Evolutionary conservation across 2,113 vertebrate species (phyloP).

Genomic region (Lota lota): DNA sequence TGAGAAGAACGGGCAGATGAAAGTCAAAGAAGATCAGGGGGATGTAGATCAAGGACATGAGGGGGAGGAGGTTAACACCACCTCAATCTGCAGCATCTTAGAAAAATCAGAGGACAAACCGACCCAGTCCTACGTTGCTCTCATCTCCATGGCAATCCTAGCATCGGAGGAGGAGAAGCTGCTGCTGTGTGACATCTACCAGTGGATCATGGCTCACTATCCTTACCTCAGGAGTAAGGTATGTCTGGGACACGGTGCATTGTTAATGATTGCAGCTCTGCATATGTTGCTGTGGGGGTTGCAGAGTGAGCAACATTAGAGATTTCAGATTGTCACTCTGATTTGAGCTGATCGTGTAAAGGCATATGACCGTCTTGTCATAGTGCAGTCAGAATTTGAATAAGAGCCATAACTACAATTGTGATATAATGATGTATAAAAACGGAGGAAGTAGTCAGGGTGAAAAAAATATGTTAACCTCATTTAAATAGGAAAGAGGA

Average conservation of each 20-base stretch:
- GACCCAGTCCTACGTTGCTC: conserved; percentile 79
- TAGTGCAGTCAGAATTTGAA: no score
- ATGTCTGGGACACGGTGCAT: background rate
- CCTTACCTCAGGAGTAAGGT: conserved; percentile 87
- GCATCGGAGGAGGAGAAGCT: conserved; percentile 80
- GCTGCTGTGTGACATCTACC: conserved; percentile 84
- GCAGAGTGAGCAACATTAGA: background rate
- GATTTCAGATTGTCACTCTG: no score
- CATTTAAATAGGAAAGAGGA: conserved; percentile 10
- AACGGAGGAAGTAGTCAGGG: no score
- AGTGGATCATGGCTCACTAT: conserved; percentile 85
- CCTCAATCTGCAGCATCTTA: conserved; percentile 16
- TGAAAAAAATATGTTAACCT: no score
- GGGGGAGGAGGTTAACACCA: conserved; percentile 49
- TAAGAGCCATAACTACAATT: background rate
- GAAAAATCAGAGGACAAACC: conserved; percentile 68
- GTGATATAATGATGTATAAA: background rate
- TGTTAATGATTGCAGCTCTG: background rate
- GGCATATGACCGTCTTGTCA: no score
- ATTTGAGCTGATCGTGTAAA: no score
- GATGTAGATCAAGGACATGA: conserved; percentile 36
- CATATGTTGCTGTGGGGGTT: background rate
- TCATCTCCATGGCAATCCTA: conserved; percentile 83
- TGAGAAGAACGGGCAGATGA: conserved; percentile 15
- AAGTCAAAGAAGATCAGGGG: conserved; percentile 41